These are phyloP conservation scores for Pimephales promelas DNA, from an alignment of 2,113 vertebrate species.

Conservation along the genomic window DNA sequence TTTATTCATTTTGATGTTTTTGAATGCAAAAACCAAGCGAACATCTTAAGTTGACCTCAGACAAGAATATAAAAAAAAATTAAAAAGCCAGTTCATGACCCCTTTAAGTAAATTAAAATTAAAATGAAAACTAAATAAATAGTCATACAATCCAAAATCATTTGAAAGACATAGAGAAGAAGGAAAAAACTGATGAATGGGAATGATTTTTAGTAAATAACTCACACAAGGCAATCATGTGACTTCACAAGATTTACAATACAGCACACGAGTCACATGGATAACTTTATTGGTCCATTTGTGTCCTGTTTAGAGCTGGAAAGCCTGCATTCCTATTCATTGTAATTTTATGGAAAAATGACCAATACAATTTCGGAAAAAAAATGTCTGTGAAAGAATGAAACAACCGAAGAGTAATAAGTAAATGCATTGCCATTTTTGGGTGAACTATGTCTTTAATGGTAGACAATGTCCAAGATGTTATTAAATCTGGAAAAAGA, in stretches of 20 bases:
- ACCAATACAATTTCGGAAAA: not conserved
- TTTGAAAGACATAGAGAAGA: too few relatives aligned
- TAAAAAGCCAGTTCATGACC: too few relatives aligned
- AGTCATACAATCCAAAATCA: too few relatives aligned
- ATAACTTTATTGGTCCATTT: not conserved
- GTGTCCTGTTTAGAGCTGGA: not conserved
- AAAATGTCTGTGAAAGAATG: not conserved
- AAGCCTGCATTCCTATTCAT: not conserved
- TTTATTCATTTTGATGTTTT: too few relatives aligned
- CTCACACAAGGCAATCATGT: not conserved
- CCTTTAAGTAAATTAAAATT: too few relatives aligned
- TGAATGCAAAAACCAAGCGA: too few relatives aligned
- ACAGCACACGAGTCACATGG: not conserved
- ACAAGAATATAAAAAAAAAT: too few relatives aligned
- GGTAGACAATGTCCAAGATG: not conserved
- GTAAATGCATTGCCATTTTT: not conserved
- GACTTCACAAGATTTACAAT: constrained; percentile 10
- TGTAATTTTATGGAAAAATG: not conserved
- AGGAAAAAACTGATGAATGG: not conserved
- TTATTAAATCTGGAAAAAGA: not conserved
- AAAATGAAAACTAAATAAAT: too few relatives aligned
- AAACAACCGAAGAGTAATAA: not conserved
- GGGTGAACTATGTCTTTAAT: not conserved
- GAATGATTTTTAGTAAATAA: not conserved
- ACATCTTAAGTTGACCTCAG: too few relatives aligned